These are phyloP conservation scores for Metacarcinus magister DNA, from an alignment of 2,888 invertebrate genomes.

Conservation along the genomic window DNA sequence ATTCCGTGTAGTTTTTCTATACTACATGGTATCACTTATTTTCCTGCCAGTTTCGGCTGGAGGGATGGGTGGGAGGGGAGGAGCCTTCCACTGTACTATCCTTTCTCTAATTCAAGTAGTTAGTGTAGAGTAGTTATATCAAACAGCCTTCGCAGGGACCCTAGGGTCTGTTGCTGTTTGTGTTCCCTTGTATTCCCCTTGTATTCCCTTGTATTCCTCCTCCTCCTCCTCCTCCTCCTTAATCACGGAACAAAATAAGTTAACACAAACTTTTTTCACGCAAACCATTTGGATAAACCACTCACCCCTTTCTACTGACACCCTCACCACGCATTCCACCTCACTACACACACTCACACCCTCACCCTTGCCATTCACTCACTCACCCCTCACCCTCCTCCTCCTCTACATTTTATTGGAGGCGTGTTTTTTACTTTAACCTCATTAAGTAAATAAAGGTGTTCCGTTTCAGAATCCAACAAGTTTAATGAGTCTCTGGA, in stretches of 20 bases:
- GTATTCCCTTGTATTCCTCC: no score
- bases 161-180: no score
- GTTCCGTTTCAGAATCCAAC: not conserved
- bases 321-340: not conserved
- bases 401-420: not conserved
- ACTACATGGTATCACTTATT: no score
- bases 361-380: not conserved
- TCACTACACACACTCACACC: not conserved
- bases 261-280: not conserved
- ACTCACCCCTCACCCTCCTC: not conserved
- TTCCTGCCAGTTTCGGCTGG: no score
- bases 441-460: not conserved
- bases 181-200: no score
- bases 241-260: not conserved
- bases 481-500: not conserved
- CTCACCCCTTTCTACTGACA: not conserved
- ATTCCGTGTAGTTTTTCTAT: no score
- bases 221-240: not conserved
- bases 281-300: not conserved
- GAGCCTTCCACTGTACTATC: no score
- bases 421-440: not conserved
- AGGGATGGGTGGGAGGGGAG: no score
- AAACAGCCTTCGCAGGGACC: no score
- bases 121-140: no score
- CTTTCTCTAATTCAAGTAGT: no score